Conservation (phyloP, 2,888 invertebrate genomes). For the Ennomos fuscantarius region DNA sequence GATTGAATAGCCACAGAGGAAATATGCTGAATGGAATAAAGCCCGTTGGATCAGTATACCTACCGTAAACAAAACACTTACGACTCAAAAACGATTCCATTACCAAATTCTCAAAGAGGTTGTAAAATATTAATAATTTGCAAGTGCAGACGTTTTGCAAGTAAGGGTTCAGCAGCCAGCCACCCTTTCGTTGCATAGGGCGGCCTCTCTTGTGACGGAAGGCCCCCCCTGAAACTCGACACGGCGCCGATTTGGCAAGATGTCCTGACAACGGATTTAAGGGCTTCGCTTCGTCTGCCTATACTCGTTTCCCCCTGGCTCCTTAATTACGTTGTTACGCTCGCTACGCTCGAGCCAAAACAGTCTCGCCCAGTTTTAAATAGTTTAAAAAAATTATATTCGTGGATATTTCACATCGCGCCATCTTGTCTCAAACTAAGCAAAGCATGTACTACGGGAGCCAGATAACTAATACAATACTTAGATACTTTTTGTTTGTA, state of each 20-base stretch:
- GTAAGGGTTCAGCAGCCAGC: background rate
- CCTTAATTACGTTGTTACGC: background rate
- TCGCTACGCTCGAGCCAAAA: background rate
- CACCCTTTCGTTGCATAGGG: conserved; percentile 9
- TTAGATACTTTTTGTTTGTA: too few relatives aligned
- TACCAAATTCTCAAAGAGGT: background rate
- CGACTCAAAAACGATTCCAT: background rate
- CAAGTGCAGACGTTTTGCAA: background rate
- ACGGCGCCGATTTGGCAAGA: conserved; percentile 15
- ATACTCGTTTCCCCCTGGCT: background rate
- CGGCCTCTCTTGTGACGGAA: conserved; percentile 2
- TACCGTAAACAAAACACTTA: background rate
- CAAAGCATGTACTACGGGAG: too few relatives aligned
- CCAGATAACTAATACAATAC: too few relatives aligned
- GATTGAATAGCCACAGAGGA: too few relatives aligned
- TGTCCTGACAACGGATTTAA: conserved; percentile 10
- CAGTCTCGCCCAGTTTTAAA: background rate
- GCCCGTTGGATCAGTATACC: too few relatives aligned
- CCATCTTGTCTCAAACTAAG: too few relatives aligned
- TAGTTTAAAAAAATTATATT: background rate
- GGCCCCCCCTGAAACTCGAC: conserved; percentile 3
- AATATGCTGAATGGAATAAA: too few relatives aligned
- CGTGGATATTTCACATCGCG: too few relatives aligned
- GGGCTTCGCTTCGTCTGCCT: background rate
- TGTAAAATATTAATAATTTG: conserved; percentile 1